phyloP scores from a whole-genome alignment of 2,888 invertebrate species.

The Patella ulyssiponensis region DNA sequence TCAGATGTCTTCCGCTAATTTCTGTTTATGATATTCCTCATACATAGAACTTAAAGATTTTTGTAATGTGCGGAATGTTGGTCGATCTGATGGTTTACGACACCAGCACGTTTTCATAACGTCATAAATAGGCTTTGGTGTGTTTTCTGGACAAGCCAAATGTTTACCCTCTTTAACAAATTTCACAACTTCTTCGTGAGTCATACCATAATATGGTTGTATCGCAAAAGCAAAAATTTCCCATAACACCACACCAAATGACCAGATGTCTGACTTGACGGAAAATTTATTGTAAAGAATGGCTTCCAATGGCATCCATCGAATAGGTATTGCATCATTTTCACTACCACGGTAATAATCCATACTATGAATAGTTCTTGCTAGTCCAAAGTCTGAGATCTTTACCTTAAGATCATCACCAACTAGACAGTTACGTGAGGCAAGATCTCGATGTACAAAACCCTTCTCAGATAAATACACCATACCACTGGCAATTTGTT shows the following conservation, averaged over 20 bases:
- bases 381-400: conserved; percentile 96
- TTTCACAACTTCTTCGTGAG: conserved; percentile 95
- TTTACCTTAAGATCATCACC: conserved; percentile 95
- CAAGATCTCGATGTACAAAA: conserved; percentile 95
- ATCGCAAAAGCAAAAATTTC: conserved; percentile 96
- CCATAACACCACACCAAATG: conserved; percentile 96
- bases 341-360: conserved; percentile 92
- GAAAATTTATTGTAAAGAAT: conserved; percentile 97
- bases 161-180: conserved; percentile 95
- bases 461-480: conserved; percentile 93
- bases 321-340: conserved; percentile 87
- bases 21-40: conserved; percentile 55
- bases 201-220: conserved; percentile 97
- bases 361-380: conserved; percentile 88
- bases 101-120: conserved; percentile 96
- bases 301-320: conserved; percentile 98
- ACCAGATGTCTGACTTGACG: conserved; percentile 96
- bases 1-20: conserved; percentile 7
- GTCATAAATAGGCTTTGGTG: conserved; percentile 84
- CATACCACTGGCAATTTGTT: conserved; percentile 95
- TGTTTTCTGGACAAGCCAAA: conserved; percentile 90
- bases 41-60: conserved; percentile 76
- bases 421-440: conserved; percentile 95
- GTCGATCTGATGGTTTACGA: conserved; percentile 86
- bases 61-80: conserved; percentile 79